Evolutionary conservation across 2,797 vertebrate species (phyloP), one percentile per base, ranked within the genome.

Genomic region (Decapterus maruadsi): DNA sequence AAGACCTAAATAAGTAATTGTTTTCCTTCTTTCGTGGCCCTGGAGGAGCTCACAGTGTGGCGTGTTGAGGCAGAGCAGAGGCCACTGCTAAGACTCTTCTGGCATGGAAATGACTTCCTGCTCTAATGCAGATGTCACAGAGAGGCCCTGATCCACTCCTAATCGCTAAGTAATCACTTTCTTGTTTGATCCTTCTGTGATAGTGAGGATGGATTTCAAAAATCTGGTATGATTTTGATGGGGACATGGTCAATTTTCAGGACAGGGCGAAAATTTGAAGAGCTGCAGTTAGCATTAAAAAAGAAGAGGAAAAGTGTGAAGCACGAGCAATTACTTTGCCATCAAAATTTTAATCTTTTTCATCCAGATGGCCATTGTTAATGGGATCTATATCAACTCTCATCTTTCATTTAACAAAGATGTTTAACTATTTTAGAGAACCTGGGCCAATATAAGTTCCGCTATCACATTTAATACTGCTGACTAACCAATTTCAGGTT

Each of bases 141-240:
- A 90, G 86, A 89, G 80, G 68, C 86, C 88, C 79, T 93, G 91
- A 94, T 93, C 91, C 92, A 88, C 78, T 89, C 77, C 77, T 93
- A 92, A 94, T 92, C 87, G 55, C 90, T 67, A 75, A 81, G 81
- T 89, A 94, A 94, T 93, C 90, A 89, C 85, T 78, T 88, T 88
- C 75, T 82, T 90, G 89, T 90, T 92, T 91, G 83, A 92, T 89
- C 84, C 84, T 77, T 87, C 88, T 90, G 83, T 85, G 87, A 86
- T 69, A 61, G 77, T 55, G 82, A 88, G 79, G 89, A 92, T 89
- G 80, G 89, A 90, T 93, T 94, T 88, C 8, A 74, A 63, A 90
- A 91, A 92, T 90, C 83, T 86, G 84, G 58, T 77, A 51, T 66
- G 60, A 68, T 77, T 87, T 63, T 73, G 80, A 69, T 72, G 12